Conservation (phyloP, 2,113 vertebrate species). For the Hippocampus barbouri region DNA sequence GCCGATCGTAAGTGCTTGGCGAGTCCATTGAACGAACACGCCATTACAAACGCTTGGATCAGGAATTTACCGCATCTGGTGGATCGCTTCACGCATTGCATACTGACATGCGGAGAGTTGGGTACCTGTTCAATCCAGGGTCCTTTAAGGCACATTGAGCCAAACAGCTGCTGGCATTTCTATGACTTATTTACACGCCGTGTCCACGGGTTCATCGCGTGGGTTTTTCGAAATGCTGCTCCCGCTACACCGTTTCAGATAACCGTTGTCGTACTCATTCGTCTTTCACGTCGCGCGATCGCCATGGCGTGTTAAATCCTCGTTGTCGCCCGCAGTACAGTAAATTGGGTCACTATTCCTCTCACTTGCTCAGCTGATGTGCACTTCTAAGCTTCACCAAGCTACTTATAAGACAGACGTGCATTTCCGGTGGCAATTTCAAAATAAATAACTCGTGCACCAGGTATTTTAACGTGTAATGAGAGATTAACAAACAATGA, state of each 20-base stretch:
- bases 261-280: conserved; percentile 19
- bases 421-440: conserved; percentile 35
- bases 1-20: conserved; percentile 19
- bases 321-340: conserved; percentile 1
- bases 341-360: conserved; percentile 44
- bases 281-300: not conserved
- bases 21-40: conserved; percentile 3
- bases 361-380: conserved; percentile 43
- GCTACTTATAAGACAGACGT: rapidly evolving
- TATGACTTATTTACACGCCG: conserved; percentile 10
- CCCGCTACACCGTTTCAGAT: not conserved
- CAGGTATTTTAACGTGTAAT: not conserved
- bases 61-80: not conserved
- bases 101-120: not conserved
- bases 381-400: conserved; percentile 17
- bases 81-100: not conserved
- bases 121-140: conserved; percentile 51
- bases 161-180: conserved; percentile 54
- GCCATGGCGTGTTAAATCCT: conserved; percentile 1
- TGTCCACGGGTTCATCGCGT: not conserved
- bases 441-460: conserved; percentile 8
- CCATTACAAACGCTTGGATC: conserved; percentile 7
- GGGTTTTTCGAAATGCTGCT: not conserved
- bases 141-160: conserved; percentile 48
- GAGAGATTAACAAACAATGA: rapidly evolving